Evolutionary conservation across 2,113 vertebrate species (phyloP).

Genomic region (Oplegnathus fasciatus): DNA sequence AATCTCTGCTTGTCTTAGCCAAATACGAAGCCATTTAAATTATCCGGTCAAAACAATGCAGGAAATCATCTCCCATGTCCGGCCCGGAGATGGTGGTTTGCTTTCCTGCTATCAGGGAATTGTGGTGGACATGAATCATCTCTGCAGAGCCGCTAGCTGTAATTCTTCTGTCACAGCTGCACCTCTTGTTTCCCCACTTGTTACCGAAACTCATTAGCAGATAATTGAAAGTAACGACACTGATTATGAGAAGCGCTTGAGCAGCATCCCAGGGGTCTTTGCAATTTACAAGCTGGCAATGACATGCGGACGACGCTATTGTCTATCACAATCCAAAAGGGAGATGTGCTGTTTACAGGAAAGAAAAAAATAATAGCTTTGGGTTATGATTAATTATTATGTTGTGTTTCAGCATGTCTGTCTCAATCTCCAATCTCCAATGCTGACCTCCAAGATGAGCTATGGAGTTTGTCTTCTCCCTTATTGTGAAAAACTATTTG

Average conservation of each 20-base stretch:
- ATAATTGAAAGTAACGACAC: slow-evolving; percentile 79
- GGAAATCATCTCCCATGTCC: slow-evolving; percentile 37
- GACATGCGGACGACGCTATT: slow-evolving; percentile 43
- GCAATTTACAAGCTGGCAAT: slow-evolving; percentile 66
- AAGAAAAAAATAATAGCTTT: slow-evolving; percentile 34
- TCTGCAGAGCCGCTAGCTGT: slow-evolving; percentile 33
- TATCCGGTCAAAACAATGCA: slow-evolving; percentile 30
- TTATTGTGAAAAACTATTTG: neutral
- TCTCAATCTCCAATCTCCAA: neutral
- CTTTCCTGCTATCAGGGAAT: slow-evolving; percentile 15
- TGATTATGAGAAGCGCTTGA: slow-evolving; percentile 70
- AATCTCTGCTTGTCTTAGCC: slow-evolving; percentile 2
- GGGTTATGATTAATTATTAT: slow-evolving; percentile 42
- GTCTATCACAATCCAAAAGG: slow-evolving; percentile 47
- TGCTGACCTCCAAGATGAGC: slow-evolving; percentile 1
- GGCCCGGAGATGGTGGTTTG: slow-evolving; percentile 2
- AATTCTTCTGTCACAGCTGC: slow-evolving; percentile 67
- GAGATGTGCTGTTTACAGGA: slow-evolving; percentile 51
- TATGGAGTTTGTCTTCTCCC: neutral
- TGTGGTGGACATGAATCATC: slow-evolving; percentile 52
- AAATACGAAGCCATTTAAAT: slow-evolving; percentile 34
- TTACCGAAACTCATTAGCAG: slow-evolving; percentile 77
- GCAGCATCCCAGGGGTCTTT: slow-evolving; percentile 67
- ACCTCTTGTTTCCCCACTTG: slow-evolving; percentile 66
- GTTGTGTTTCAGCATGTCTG: slow-evolving; percentile 38